Evolutionary conservation across 2,888 invertebrate species (phyloP).

Genomic region (Orthonychiurus folsomi): DNA sequence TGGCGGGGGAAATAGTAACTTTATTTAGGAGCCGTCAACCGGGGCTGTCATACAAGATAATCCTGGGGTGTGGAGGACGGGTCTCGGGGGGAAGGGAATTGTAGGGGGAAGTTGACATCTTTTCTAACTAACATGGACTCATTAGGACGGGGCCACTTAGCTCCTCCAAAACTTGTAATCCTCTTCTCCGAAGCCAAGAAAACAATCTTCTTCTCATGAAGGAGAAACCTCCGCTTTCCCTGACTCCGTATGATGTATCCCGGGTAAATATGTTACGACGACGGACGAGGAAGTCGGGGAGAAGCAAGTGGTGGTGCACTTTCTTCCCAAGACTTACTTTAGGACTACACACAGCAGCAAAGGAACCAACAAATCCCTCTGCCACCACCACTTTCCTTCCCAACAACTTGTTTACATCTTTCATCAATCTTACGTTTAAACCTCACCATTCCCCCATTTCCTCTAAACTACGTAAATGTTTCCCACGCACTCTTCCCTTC

Average conservation of each 20-base stretch:
- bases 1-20: not conserved
- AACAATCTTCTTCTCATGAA: slow-evolving; percentile 14
- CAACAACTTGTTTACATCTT: slow-evolving; percentile 5
- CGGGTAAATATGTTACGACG: too few relatives aligned
- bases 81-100: slow-evolving; percentile 18
- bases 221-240: not conserved
- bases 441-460: not conserved
- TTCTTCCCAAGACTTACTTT: too few relatives aligned
- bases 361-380: slow-evolving; percentile 2
- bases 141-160: slow-evolving; percentile 21
- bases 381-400: not conserved
- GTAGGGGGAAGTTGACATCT: slow-evolving; percentile 20
- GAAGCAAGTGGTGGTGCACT: too few relatives aligned
- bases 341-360: too few relatives aligned
- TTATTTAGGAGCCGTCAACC: not conserved
- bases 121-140: slow-evolving; percentile 18
- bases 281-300: too few relatives aligned
- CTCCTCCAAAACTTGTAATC: slow-evolving; percentile 22
- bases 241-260: too few relatives aligned
- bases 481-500: too few relatives aligned
- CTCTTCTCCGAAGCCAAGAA: slow-evolving; percentile 9
- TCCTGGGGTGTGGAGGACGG: slow-evolving; percentile 13
- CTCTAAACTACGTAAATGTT: too few relatives aligned
- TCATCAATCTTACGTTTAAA: not conserved
- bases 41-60: slow-evolving; percentile 15